A percentile compares a stretch with the other conserved stretches of the same genome.
These are phyloP conservation scores for Aphelinus certus DNA, from an alignment of 1,140 invertebrate genomes.

Conservation along the genomic window DNA sequence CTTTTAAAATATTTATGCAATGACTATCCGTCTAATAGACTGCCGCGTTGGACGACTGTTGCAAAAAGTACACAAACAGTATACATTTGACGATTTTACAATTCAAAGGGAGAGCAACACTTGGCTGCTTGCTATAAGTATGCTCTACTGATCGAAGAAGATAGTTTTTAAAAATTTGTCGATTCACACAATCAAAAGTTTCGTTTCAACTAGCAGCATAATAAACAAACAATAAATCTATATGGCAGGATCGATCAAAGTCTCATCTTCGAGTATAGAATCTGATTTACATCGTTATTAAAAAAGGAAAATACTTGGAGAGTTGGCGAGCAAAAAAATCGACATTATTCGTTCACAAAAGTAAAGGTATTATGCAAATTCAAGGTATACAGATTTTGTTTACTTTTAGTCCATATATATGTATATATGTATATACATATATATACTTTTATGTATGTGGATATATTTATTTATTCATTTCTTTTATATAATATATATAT, in stretches of 20 bases:
- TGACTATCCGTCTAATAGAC: constrained; percentile 17
- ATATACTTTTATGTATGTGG: constrained; percentile 41
- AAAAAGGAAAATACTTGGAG: constrained; percentile 1
- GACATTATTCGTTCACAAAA: constrained; percentile 19
- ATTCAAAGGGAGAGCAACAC: constrained; percentile 30
- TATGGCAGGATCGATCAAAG: constrained; percentile 35
- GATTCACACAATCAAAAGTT: no score
- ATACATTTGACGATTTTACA: constrained; percentile 35
- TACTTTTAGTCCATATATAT: constrained; percentile 36
- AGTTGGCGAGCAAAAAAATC: constrained; percentile 18
- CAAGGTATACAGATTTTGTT: constrained; percentile 15
- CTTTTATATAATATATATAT: constrained; percentile 39
- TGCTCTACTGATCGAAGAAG: no score
- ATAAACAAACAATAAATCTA: constrained; percentile 18
- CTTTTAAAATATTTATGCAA: constrained; percentile 21
- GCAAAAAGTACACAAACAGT: constrained; percentile 19
- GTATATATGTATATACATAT: constrained; percentile 30
- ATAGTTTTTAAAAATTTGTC: no score
- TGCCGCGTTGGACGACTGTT: constrained; percentile 35
- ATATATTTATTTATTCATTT: constrained; percentile 43
- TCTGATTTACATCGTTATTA: constrained; percentile 24
- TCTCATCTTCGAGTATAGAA: constrained; percentile 35
- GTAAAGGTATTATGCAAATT: constrained; percentile 17
- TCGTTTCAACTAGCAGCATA: no score
- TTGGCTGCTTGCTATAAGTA: constrained; percentile 17